Percentiles rank a stretch among this genome's conserved stretches.
Evolutionary conservation across 1,140 invertebrate species (phyloP).

Genomic region (Babylonia areolata): DNA sequence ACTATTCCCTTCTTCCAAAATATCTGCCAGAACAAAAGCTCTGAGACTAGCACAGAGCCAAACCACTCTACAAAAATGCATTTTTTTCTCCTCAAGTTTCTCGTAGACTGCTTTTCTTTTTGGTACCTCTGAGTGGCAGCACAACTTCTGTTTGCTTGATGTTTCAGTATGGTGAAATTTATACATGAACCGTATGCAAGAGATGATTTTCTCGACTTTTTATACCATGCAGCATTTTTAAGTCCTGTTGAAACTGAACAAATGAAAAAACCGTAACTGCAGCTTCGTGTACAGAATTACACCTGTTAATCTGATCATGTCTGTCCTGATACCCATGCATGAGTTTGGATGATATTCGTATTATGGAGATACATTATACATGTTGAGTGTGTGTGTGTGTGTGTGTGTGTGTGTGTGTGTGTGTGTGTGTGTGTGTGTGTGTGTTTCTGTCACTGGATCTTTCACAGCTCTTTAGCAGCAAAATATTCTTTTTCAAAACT

Average conservation of each 20-base stretch:
- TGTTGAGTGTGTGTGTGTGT: no score
- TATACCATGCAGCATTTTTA: neutral
- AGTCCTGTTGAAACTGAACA: neutral
- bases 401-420: neutral
- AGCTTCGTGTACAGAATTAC: neutral
- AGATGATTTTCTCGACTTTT: neutral
- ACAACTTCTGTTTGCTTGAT: neutral
- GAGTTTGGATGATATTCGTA: neutral
- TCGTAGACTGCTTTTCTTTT: neutral
- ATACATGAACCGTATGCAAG: neutral
- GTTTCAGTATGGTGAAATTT: neutral
- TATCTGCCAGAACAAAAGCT: no score
- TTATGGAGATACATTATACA: neutral
- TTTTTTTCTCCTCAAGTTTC: neutral
- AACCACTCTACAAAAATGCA: neutral
- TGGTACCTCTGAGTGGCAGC: neutral
- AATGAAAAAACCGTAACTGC: neutral
- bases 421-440: conserved; percentile 13
- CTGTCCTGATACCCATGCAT: neutral
- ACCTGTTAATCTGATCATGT: neutral
- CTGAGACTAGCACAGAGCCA: no score
- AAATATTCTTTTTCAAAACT: no score
- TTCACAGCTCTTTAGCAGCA: no score
- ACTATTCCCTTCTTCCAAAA: no score
- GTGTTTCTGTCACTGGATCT: neutral